These are phyloP conservation scores for Drosophila suzukii DNA, from an alignment of 1,140 invertebrate genomes.

Conservation along the genomic window DNA sequence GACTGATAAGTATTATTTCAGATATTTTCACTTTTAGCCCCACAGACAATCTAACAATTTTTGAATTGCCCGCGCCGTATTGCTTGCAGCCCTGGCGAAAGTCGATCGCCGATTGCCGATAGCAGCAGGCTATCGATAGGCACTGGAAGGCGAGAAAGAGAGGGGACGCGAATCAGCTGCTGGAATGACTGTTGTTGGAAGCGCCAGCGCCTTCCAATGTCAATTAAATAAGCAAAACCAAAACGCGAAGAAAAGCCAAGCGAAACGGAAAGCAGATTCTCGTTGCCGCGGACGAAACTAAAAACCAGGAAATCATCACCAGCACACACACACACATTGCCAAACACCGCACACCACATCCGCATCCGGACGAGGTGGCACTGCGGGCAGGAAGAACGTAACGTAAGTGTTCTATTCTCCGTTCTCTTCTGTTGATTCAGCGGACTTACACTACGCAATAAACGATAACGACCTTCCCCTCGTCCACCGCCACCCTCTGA, in stretches of 20 bases:
- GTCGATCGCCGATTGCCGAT: neutral
- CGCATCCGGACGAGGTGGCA: constrained; percentile 1
- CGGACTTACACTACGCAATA: constrained; percentile 79
- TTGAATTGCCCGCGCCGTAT: constrained; percentile 8
- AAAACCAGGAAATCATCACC: constrained; percentile 22
- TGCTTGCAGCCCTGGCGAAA: neutral
- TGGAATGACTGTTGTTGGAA: constrained; percentile 36
- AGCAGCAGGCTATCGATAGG: constrained; percentile 19
- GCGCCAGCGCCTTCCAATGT: constrained; percentile 58
- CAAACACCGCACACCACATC: too few relatives aligned
- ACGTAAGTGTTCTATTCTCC: neutral
- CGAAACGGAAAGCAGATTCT: neutral
- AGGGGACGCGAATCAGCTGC: constrained; percentile 30
- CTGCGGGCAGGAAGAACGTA: neutral
- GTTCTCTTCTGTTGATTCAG: constrained; percentile 3
- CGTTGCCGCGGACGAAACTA: constrained; percentile 4
- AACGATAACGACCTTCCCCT: constrained; percentile 65
- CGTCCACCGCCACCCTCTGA: too few relatives aligned
- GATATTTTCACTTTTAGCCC: neutral
- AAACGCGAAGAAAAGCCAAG: constrained; percentile 33
- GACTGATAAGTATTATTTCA: neutral
- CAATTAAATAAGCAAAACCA: constrained; percentile 59
- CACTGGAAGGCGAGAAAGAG: constrained; percentile 20
- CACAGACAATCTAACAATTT: neutral
- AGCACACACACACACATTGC: neutral